Percentiles rank a stretch among this genome's conserved stretches.
Conservation (phyloP, 1,140 invertebrate species). For the Drosophila quadrilineata region DNA sequence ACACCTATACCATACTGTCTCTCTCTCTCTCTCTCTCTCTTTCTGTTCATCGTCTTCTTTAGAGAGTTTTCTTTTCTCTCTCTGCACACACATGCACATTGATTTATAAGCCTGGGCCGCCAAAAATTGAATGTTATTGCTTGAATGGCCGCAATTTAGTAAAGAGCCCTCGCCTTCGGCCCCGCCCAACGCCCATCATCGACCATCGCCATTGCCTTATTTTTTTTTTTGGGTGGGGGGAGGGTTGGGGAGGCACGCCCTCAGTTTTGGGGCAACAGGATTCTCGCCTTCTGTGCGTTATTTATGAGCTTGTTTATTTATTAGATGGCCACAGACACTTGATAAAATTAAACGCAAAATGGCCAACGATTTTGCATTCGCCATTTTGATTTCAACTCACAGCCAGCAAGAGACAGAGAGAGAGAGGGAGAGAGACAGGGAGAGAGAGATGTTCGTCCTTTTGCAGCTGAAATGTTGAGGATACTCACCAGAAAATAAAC, state of each 20-base stretch:
- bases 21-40: background rate
- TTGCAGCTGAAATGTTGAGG: background rate
- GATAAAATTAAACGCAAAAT: slow-evolving; percentile 77
- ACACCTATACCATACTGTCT: background rate
- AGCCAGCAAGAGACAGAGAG: too few species aligned
- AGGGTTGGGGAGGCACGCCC: background rate
- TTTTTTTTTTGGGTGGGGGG: too few species aligned
- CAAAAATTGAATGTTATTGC: slow-evolving; percentile 79
- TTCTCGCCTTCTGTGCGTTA: slow-evolving; percentile 36
- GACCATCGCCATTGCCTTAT: background rate
- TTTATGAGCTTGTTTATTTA: slow-evolving; percentile 75
- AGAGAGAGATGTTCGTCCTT: too few species aligned
- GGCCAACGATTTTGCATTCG: slow-evolving; percentile 61
- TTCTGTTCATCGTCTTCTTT: background rate
- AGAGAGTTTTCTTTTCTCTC: background rate
- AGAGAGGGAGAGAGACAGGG: too few species aligned
- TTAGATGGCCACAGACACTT: slow-evolving; percentile 69
- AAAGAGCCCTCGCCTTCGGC: slow-evolving; percentile 54
- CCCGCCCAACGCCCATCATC: too few species aligned
- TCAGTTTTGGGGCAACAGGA: background rate
- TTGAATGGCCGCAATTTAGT: slow-evolving; percentile 74
- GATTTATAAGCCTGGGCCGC: slow-evolving; percentile 67
- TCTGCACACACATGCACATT: slow-evolving; percentile 45
- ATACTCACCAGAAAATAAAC: slow-evolving; percentile 98
- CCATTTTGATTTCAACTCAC: slow-evolving; percentile 60